These are phyloP conservation scores for Aeoliscus strigatus DNA, from an alignment of 2,797 vertebrate genomes.

Conservation along the genomic window DNA sequence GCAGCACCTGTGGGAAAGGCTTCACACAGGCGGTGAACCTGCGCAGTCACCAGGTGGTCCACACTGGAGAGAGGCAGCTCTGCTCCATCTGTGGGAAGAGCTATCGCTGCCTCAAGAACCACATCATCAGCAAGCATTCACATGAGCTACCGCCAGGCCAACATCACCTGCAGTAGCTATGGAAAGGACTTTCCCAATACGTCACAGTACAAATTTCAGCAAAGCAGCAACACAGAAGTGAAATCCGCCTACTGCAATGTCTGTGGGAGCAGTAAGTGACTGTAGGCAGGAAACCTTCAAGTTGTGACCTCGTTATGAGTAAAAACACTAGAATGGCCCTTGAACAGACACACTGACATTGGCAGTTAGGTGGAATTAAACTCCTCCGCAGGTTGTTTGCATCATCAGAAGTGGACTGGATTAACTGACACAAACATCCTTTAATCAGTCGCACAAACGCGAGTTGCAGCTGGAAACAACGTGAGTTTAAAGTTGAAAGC, in stretches of 20 bases:
- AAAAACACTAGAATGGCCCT: no score
- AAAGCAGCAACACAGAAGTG: slow-evolving; percentile 33
- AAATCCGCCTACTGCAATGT: slow-evolving; percentile 44
- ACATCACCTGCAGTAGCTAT: slow-evolving; percentile 34
- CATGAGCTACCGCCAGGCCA: slow-evolving; percentile 7
- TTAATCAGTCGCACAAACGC: no score
- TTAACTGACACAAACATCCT: no score
- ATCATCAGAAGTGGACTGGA: no score
- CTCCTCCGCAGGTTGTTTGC: no score
- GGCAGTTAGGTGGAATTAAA: no score
- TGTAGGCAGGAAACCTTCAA: no score
- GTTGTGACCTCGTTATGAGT: no score
- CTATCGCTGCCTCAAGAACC: slow-evolving; percentile 48
- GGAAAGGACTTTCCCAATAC: slow-evolving; percentile 46
- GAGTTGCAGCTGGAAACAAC: no score
- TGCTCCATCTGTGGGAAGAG: slow-evolving; percentile 51
- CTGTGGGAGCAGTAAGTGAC: no score
- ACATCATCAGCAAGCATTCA: slow-evolving; percentile 47
- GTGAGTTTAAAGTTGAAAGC: no score
- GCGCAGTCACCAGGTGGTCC: slow-evolving; percentile 39
- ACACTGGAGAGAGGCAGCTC: slow-evolving; percentile 41
- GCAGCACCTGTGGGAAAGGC: slow-evolving; percentile 34
- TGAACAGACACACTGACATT: no score
- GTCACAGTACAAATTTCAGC: slow-evolving; percentile 30
- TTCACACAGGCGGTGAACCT: slow-evolving; percentile 52